Conservation (phyloP, 2,888 invertebrate species). For the Drosophila planitibia region DNA sequence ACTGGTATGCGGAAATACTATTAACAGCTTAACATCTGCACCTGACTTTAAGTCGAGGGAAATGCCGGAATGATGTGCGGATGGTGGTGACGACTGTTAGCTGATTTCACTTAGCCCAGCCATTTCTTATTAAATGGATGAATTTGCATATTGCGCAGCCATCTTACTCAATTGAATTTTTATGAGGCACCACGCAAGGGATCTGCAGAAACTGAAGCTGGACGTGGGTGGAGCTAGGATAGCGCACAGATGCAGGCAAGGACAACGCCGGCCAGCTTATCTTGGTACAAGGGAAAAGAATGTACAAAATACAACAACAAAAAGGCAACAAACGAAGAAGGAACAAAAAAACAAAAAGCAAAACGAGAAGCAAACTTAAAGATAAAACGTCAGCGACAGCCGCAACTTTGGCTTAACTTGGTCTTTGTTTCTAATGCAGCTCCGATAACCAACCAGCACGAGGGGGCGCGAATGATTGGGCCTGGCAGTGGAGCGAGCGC, state of each 20-base stretch:
- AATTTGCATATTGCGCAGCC: conserved; percentile 55
- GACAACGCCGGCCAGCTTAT: conserved; percentile 43
- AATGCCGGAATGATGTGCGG: too few species aligned
- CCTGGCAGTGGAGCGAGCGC: background rate
- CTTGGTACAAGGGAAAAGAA: conserved; percentile 24
- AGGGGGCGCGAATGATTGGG: conserved; percentile 6
- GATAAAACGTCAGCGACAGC: conserved; percentile 65
- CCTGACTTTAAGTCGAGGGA: conserved; percentile 8
- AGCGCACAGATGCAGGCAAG: conserved; percentile 15
- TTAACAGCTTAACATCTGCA: conserved; percentile 29
- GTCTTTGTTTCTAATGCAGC: conserved; percentile 59
- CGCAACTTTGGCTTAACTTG: conserved; percentile 58
- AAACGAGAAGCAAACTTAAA: conserved; percentile 24
- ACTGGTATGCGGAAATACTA: conserved; percentile 18
- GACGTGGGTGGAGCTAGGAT: background rate
- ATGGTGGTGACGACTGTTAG: conserved; percentile 14
- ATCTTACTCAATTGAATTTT: conserved; percentile 59
- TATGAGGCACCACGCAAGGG: conserved; percentile 40
- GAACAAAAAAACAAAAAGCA: background rate
- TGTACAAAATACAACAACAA: conserved; percentile 22
- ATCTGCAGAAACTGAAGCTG: conserved; percentile 2
- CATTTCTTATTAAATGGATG: conserved; percentile 36
- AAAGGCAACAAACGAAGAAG: background rate
- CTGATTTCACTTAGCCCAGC: conserved; percentile 43
- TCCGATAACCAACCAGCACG: conserved; percentile 26